These are phyloP conservation scores for Eurytoma californica DNA, from an alignment of 2,888 invertebrate species.

Conservation along the genomic window DNA sequence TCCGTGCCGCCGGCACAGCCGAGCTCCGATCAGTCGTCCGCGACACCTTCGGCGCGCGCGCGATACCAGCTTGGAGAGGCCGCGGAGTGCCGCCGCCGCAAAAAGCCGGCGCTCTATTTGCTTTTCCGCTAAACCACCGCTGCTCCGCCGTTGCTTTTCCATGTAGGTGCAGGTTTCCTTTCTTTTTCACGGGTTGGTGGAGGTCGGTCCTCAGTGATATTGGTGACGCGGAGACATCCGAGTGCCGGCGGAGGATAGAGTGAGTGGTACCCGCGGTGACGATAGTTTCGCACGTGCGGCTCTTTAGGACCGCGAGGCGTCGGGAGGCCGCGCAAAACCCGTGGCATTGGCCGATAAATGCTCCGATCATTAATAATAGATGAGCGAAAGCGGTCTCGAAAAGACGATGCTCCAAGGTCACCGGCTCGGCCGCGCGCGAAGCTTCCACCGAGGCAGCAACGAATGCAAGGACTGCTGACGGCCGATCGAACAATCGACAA, in stretches of 20 bases:
- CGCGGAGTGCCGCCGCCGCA: slow-evolving; percentile 15
- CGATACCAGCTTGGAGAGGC: slow-evolving; percentile 25
- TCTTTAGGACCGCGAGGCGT: not conserved
- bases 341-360: slow-evolving; percentile 47
- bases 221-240: not conserved
- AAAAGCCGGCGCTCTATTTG: slow-evolving; percentile 4
- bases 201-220: not conserved
- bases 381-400: slow-evolving; percentile 56
- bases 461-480: slow-evolving; percentile 35
- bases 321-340: slow-evolving; percentile 1
- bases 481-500: slow-evolving; percentile 8
- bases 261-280: not conserved
- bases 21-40: slow-evolving; percentile 70
- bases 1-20: slow-evolving; percentile 53
- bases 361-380: slow-evolving; percentile 52
- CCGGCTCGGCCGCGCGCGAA: slow-evolving; percentile 26
- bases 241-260: not conserved
- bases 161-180: not conserved
- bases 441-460: slow-evolving; percentile 20
- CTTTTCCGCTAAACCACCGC: not conserved
- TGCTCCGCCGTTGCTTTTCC: not conserved
- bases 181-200: not conserved
- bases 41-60: slow-evolving; percentile 68
- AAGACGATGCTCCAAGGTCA: slow-evolving; percentile 45
- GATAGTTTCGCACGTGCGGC: not conserved